phyloP scores from a whole-genome alignment of 1,140 invertebrate genomes.

The Eurosta solidaginis region DNA sequence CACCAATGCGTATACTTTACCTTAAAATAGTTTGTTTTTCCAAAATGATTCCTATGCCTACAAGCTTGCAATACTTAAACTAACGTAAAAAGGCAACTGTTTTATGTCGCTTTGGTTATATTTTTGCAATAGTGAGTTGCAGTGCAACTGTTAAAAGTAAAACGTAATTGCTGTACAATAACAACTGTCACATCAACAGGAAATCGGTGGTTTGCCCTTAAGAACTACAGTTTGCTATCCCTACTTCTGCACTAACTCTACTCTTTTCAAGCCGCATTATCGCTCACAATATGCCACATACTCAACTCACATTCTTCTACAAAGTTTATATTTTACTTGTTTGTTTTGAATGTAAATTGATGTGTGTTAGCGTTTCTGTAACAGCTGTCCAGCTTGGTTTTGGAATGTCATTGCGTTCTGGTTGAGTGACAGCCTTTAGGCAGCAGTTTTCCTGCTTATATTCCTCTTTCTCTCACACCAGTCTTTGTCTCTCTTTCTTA shows the following conservation, averaged over 20 bases:
- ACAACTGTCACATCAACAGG: not conserved
- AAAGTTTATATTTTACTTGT: not conserved
- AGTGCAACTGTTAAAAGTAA: not conserved
- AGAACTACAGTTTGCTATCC: not conserved
- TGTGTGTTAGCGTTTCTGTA: not conserved
- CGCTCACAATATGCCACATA: not conserved
- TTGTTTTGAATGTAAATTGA: not conserved
- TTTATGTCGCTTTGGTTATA: not conserved
- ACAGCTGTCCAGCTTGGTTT: not conserved
- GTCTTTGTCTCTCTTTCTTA: not conserved
- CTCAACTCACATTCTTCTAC: too few species aligned
- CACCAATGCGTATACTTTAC: constrained; percentile 11
- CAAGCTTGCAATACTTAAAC: not conserved
- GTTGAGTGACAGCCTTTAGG: constrained; percentile 10
- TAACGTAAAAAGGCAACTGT: not conserved
- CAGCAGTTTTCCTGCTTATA: not conserved
- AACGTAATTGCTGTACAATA: not conserved
- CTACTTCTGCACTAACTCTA: not conserved
- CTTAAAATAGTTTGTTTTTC: not conserved
- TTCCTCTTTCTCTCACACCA: not conserved
- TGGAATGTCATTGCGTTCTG: not conserved
- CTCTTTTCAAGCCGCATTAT: not conserved
- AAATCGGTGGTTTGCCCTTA: not conserved
- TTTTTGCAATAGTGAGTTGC: not conserved
- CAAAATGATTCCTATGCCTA: not conserved